Percentiles rank a stretch among this genome's conserved stretches.
phyloP scores from a whole-genome alignment of 2,797 vertebrate species.

The Poeciliopsis gracilis region DNA sequence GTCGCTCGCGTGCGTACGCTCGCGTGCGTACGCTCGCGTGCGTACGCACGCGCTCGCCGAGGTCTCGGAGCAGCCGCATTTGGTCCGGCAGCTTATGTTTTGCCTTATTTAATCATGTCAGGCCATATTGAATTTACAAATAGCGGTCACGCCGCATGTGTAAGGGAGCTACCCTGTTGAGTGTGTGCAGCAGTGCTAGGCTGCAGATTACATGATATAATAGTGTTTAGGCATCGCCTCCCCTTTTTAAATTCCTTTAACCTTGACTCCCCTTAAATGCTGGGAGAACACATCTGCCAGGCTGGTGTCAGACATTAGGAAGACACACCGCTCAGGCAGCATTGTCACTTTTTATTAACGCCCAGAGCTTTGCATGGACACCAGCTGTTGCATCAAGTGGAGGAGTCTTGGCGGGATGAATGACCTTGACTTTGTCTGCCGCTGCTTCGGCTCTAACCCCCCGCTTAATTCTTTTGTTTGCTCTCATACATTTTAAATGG shows the following conservation, averaged over 20 bases:
- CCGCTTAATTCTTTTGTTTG: conserved; percentile 80
- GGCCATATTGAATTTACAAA: conserved; percentile 82
- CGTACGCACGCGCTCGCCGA: conserved; percentile 37
- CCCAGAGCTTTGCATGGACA: conserved; percentile 88
- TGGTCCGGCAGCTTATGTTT: conserved; percentile 77
- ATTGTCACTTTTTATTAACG: conserved; percentile 89
- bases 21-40: conserved; percentile 24
- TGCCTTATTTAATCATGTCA: conserved; percentile 81
- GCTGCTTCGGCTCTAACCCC: conserved; percentile 71
- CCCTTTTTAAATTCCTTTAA: conserved; percentile 83
- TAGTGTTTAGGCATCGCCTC: conserved; percentile 79
- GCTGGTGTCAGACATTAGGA: conserved; percentile 84
- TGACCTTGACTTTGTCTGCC: conserved; percentile 93
- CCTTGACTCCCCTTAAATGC: conserved; percentile 86
- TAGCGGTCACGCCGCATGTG: conserved; percentile 74
- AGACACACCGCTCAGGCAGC: conserved; percentile 80
- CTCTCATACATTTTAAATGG: conserved; percentile 84
- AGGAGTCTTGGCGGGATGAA: conserved; percentile 85
- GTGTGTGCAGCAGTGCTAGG: conserved; percentile 71
- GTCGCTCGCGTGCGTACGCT: background rate
- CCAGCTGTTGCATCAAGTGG: conserved; percentile 92
- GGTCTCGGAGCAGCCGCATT: conserved; percentile 63
- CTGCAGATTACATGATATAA: conserved; percentile 82
- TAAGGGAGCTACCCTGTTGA: conserved; percentile 72
- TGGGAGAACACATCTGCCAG: conserved; percentile 82